phyloP scores from a whole-genome alignment of 2,113 vertebrate species.

The Calyptomena viridis region DNA sequence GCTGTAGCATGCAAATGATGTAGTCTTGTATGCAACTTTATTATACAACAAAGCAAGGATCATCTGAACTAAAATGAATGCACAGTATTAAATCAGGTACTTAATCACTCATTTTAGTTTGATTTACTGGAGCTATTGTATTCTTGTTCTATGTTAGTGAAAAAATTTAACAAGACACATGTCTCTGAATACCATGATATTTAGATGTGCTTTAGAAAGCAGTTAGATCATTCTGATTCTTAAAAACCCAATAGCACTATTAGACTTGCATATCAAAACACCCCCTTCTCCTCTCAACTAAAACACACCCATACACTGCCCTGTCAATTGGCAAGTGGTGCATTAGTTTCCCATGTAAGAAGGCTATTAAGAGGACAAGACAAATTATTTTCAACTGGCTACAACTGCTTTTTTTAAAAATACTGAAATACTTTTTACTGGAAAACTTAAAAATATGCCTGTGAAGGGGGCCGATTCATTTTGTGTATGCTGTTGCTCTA shows the following conservation, averaged over 20 bases:
- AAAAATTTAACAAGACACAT: slow-evolving; percentile 63
- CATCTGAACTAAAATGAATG: slow-evolving; percentile 49
- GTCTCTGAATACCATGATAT: slow-evolving; percentile 27
- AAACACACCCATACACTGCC: slow-evolving; percentile 6
- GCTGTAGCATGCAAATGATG: slow-evolving; percentile 48
- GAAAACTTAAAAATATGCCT: not conserved
- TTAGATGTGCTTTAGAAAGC: slow-evolving; percentile 59
- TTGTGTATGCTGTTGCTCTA: not conserved
- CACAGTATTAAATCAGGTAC: slow-evolving; percentile 14
- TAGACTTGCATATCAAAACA: slow-evolving; percentile 62
- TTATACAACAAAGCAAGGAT: slow-evolving; percentile 11
- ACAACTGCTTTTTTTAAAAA: not conserved
- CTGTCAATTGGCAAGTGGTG: slow-evolving; percentile 19
- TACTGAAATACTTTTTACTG: not conserved
- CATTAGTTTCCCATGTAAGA: slow-evolving; percentile 31
- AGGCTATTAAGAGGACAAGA: slow-evolving; percentile 38
- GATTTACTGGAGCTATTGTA: slow-evolving; percentile 73
- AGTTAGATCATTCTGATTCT: slow-evolving; percentile 62
- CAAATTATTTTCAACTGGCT: not conserved
- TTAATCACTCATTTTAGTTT: slow-evolving; percentile 70
- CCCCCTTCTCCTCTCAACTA: not conserved
- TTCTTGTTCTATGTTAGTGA: slow-evolving; percentile 65
- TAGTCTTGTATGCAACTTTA: not conserved
- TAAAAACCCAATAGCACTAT: slow-evolving; percentile 50
- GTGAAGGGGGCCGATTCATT: not conserved